A percentile compares a stretch with the other conserved stretches of the same genome.
phyloP scores from a whole-genome alignment of 1,140 invertebrate species.

The Bombus sibiricus region DNA sequence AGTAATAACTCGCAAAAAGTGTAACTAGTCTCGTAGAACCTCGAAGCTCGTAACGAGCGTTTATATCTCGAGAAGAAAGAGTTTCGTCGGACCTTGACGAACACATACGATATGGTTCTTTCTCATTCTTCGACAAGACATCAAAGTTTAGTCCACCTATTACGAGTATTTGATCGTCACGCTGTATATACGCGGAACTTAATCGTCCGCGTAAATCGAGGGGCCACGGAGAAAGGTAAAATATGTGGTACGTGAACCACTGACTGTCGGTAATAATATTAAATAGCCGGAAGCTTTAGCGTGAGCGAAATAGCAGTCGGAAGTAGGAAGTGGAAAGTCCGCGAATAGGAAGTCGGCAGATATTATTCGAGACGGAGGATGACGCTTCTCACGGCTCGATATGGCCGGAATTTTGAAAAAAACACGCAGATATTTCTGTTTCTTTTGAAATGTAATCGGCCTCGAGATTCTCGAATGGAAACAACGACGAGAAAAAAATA shows the following conservation, averaged over 20 bases:
- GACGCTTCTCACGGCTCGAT: neutral
- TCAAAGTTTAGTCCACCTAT: too few relatives aligned
- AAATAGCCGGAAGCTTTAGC: slow-evolving; percentile 17
- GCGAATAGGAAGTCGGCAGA: neutral
- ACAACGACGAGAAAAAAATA: too few relatives aligned
- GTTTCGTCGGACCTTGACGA: too few relatives aligned
- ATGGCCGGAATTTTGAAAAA: too few relatives aligned
- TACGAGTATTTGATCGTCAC: neutral
- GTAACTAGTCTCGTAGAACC: too few relatives aligned
- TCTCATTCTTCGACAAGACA: neutral
- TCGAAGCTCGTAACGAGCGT: too few relatives aligned
- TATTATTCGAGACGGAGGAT: neutral
- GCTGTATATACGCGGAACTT: neutral
- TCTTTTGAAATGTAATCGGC: neutral
- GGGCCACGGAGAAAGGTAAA: neutral
- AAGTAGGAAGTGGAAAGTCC: slow-evolving; percentile 2
- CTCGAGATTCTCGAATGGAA: too few relatives aligned
- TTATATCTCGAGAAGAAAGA: too few relatives aligned
- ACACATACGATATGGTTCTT: neutral
- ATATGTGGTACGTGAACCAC: neutral
- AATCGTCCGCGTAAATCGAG: slow-evolving; percentile 18
- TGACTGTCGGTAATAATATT: neutral
- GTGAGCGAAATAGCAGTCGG: neutral
- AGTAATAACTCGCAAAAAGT: too few relatives aligned
- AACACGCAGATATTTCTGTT: too few relatives aligned